Evolutionary conservation across 2,888 invertebrate species (phyloP), one percentile per base, ranked within the genome.

Genomic region (Drosophila vallismaia): DNA sequence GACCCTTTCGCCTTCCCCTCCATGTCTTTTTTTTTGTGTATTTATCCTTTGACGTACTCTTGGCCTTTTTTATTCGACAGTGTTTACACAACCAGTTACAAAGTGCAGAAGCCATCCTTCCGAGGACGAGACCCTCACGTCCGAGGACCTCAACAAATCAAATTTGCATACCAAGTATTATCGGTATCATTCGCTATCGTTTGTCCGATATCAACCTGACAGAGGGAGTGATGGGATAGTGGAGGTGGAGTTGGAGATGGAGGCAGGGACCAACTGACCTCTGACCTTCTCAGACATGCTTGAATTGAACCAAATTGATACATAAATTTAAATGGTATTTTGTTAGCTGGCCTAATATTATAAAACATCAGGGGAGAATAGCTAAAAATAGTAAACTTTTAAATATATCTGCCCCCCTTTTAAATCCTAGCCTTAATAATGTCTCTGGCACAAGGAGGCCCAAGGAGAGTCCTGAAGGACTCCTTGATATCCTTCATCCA

Each of bases 161-260:
- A 90, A 90, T 90, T 90, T 90, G 89, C 90, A 90, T 90, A 81
- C 53, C 85, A 86, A 81, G 85, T 88, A 90, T 90, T 90, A 90
- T 78, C 82, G 74, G 74, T 88, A 83, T 83, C 84, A 75, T 67
- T 38, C 19, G 38, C 42, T 12, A 19, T 28, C 49, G 50, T 38
- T 55, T 56, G 49, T n/a, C 19, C 10, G 44, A 44, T 44, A 44
- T 44, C 24, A 10, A 44, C 44, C 24, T 24, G 40, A 60, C 44
- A 55, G 24, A 24, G 26, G 42, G 9, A 5, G 10, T 19, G 19
- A 19, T 1, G 28, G 28, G 28, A 6, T 42, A 19, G 3, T 0
- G 9, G 4, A 9, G 42, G 19, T 6, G 3, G 7, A n/a, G n/a
- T n/a, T n/a, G 14, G 6, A 6, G 2, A 38, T 4, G 4, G 9